Percentiles rank a stretch among this genome's conserved stretches.
phyloP scores from a whole-genome alignment of 2,888 invertebrate species.

The Dasypolia templi region DNA sequence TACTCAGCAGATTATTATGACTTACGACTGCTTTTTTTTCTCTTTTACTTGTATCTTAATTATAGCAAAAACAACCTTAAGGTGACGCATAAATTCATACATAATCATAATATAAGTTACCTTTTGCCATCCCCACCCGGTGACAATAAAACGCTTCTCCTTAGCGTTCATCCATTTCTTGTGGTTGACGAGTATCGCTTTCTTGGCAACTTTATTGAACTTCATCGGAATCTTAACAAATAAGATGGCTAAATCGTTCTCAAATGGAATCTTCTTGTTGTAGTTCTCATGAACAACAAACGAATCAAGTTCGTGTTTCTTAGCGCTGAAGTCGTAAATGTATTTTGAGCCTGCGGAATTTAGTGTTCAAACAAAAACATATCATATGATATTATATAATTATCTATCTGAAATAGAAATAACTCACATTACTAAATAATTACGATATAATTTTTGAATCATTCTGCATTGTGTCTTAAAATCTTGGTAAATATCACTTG shows the following conservation, averaged over 20 bases:
- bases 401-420: neutral
- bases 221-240: constrained; percentile 71
- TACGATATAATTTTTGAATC: constrained; percentile 6
- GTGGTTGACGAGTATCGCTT: constrained; percentile 73
- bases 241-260: constrained; percentile 80
- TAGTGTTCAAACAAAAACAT: neutral
- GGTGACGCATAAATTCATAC: neutral
- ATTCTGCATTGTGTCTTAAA: neutral
- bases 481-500: constrained; percentile 13
- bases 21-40: neutral
- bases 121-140: constrained; percentile 82
- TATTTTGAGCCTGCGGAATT: constrained; percentile 76
- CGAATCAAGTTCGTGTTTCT: constrained; percentile 65
- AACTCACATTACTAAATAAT: neutral
- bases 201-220: constrained; percentile 71
- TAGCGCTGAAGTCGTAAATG: constrained; percentile 72
- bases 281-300: constrained; percentile 76
- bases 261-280: constrained; percentile 72
- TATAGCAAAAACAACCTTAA: neutral
- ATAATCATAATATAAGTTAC: constrained; percentile 60
- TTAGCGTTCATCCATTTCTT: constrained; percentile 75
- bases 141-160: constrained; percentile 71
- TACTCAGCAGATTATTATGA: neutral
- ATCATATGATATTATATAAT: constrained; percentile 5
- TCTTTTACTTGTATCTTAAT: neutral